phyloP scores from a whole-genome alignment of 1,140 invertebrate species.

The Protaetia brevitarsis region DNA sequence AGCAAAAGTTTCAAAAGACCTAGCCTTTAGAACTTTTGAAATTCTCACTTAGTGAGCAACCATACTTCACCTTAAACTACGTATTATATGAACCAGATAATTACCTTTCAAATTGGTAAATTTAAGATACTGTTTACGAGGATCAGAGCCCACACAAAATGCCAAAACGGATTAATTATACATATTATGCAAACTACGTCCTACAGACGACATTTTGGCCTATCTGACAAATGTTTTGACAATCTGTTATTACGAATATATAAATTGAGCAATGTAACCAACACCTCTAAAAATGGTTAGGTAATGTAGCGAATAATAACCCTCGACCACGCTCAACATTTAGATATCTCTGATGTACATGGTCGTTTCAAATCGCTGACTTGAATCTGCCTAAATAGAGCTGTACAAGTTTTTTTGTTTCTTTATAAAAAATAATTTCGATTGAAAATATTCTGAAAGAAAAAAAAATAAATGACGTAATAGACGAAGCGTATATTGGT shows the following conservation, averaged over 20 bases:
- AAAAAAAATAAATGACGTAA: too few species aligned
- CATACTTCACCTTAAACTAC: neutral
- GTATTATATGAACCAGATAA: neutral
- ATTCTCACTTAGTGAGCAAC: neutral
- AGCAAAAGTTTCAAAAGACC: neutral
- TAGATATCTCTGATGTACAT: neutral
- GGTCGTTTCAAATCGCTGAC: neutral
- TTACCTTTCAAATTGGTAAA: neutral
- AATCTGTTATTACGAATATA: slow-evolving; percentile 2
- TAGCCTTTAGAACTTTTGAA: neutral
- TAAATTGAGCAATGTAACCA: neutral
- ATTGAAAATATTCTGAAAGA: too few species aligned
- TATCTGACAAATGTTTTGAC: slow-evolving; percentile 8
- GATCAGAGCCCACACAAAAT: neutral
- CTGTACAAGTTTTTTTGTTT: too few species aligned
- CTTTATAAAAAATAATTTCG: too few species aligned
- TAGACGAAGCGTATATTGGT: too few species aligned
- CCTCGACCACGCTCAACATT: neutral
- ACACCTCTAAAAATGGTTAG: slow-evolving; percentile 7
- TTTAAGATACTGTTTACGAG: slow-evolving; percentile 3
- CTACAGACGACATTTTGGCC: neutral
- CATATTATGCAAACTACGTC: slow-evolving; percentile 12
- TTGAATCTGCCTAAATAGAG: too few species aligned
- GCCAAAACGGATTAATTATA: slow-evolving; percentile 8
- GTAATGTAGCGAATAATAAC: neutral